Evolutionary conservation across 37 sponge, comb jelly and placozoan species (phyloP), one percentile per base, ranked within the genome.

Genomic region (Ianthella basta): DNA sequence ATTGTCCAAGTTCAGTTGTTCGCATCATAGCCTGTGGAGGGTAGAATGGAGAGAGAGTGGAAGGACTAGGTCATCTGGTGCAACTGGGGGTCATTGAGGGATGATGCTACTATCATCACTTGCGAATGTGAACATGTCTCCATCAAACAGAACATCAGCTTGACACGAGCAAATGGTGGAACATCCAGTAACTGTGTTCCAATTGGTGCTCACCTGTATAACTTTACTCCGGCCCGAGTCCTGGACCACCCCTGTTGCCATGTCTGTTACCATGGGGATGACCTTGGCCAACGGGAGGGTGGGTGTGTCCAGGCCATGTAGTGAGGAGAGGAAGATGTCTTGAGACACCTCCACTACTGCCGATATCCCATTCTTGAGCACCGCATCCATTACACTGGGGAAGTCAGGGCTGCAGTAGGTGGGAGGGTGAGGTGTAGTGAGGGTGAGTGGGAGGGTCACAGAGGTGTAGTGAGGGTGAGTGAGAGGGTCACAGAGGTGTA

Each of bases 311-410:
- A 24, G 15, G 18, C 78, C 78, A 40, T 75, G 78, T 4, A 75
- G 24, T 10, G 78, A 40, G 25, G 78, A 75, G n/a, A 36, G 78
- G 78, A 75, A 75, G 54, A 40, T 41, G 37, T 75, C 78, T 75
- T 75, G 78, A 4, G 38, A 40, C 3, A 75, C 54, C 8, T 75
- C 25, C n/a, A n/a, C 53, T 2, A 75, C 54, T 24, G 54, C 21
- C 21, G 54, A 1, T 19, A 75, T 2, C 40, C 78, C 78, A 40
- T 41, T 41, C 54, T 75, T 50, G 23, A 75, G 24, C 8, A 41
- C 78, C 15, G n/a, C 24, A 1, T 75, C 78, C 44, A 75, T 36
- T 50, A 75, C 78, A 75, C 24, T 40, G 14, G 54, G 78, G 2
- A 75, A 24, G 38, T 75, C 78, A 53, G 78, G 78, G 54, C 78